Conservation (phyloP, 2,888 invertebrate species). For the Watsonalla cultraria region DNA sequence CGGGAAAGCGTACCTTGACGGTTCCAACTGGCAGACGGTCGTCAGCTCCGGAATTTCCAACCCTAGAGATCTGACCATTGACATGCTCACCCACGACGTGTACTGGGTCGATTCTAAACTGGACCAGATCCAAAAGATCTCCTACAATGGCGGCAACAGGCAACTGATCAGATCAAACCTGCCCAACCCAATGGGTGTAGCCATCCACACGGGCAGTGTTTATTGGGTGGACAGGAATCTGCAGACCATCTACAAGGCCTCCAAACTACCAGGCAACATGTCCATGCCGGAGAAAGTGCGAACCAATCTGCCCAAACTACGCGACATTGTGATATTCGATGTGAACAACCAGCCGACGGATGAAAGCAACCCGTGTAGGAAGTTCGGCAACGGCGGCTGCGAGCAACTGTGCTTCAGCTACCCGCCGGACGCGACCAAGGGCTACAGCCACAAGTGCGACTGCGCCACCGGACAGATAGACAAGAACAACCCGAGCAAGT, state of each 20-base stretch:
- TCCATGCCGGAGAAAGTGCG: constrained; percentile 85
- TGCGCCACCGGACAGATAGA: constrained; percentile 93
- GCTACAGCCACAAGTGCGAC: constrained; percentile 86
- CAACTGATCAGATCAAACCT: constrained; percentile 91
- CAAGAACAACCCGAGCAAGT: constrained; percentile 82
- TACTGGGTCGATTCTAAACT: constrained; percentile 98
- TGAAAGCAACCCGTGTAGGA: constrained; percentile 88
- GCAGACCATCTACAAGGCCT: constrained; percentile 88
- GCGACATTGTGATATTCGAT: constrained; percentile 96
- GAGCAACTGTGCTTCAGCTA: constrained; percentile 97
- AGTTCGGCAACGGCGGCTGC: constrained; percentile 89
- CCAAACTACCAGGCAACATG: constrained; percentile 86
- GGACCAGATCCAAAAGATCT: constrained; percentile 96
- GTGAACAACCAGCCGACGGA: constrained; percentile 91
- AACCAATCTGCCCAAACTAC: constrained; percentile 89
- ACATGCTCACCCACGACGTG: constrained; percentile 95
- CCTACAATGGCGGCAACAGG: constrained; percentile 88
- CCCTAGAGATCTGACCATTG: constrained; percentile 94
- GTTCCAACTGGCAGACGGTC: constrained; percentile 89
- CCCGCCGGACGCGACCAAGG: constrained; percentile 82
- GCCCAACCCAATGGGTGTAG: constrained; percentile 96
- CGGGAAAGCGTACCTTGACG: constrained; percentile 92
- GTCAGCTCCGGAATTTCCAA: constrained; percentile 94
- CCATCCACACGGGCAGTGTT: constrained; percentile 89
- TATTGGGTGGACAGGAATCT: constrained; percentile 98